phyloP scores from a whole-genome alignment of 2,113 vertebrate genomes.

The Lethenteron reissneri region DNA sequence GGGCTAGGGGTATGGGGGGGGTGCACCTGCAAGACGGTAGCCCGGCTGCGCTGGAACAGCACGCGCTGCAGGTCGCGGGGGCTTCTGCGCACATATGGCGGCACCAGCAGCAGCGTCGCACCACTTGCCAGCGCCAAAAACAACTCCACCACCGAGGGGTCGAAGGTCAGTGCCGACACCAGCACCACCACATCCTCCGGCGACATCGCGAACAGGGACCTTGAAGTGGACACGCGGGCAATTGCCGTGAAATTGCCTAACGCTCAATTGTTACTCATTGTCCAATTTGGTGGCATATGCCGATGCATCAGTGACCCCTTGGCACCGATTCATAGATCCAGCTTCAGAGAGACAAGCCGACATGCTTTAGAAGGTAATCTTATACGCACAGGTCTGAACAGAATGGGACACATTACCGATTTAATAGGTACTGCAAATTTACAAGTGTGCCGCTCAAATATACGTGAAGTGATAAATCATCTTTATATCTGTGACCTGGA shows the following conservation, averaged over 20 bases:
- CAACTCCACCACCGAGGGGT: conserved; percentile 75
- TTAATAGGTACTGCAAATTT: no score
- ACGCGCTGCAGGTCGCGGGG: conserved; percentile 32
- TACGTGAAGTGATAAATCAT: no score
- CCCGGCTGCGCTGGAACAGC: conserved; percentile 41
- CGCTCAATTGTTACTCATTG: no score
- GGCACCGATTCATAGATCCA: no score
- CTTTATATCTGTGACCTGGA: no score
- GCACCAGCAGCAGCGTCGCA: conserved; percentile 55
- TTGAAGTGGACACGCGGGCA: conserved; percentile 13
- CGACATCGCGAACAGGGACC: conserved; percentile 45
- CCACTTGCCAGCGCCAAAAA: conserved; percentile 58
- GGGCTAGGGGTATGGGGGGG: not conserved
- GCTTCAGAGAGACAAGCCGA: conserved; percentile 12
- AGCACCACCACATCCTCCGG: conserved; percentile 50
- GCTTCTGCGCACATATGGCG: conserved; percentile 41
- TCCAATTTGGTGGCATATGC: no score
- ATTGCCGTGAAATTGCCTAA: no score
- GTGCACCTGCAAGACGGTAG: conserved; percentile 58
- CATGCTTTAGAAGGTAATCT: not conserved
- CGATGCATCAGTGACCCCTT: no score
- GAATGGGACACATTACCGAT: no score
- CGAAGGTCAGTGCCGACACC: conserved; percentile 76
- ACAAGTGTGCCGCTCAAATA: no score
- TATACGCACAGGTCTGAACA: not conserved